Evolutionary conservation across 2,797 vertebrate genomes (phyloP), one percentile per base, ranked within the genome.

Genomic region (Myotis vivesi): DNA sequence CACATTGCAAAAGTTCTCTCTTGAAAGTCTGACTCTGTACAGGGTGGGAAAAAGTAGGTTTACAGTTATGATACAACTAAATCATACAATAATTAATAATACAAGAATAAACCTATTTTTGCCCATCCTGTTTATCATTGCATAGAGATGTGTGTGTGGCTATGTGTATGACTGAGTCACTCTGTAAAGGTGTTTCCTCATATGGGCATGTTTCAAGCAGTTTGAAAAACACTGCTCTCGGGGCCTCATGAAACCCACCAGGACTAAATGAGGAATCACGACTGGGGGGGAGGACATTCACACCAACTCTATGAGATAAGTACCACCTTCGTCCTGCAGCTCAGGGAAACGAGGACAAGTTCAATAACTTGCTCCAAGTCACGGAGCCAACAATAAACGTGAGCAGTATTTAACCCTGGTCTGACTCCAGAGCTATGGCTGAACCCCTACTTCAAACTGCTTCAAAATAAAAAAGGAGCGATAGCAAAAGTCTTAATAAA

Each of bases 391-490:
- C 68, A 75, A 25, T 30, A 83, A 69, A 33, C 22, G 15, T 19
- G 15, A 33, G 53, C 44, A 10, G 33, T 46, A 51, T 46, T 44
- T 30, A 55, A 64, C 72, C 72, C 68, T 66, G 10, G 16, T 66
- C 30, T 76, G 68, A 83, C 44, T 41, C 71, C 28, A 89, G 81
- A 55, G 33, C 41, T 28, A 19, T 2, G 33, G 80, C 38, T 86
- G 59, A 83, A 84, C 10, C 33, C 53, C 33, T 46, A 25, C 71
- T 86, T 38, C 38, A 80, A 75, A 76, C 11, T 36, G 7, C 16
- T 72, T 83, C 59, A 57, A 90, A 96, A 83, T 28, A 46, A 85
- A 89, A 76, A 62, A 73, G 25, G 19, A 44, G 91, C 77, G 81
- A 82, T 28, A 88, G 64, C 19, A 55, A 73, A 85, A 30, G 22